phyloP scores from a whole-genome alignment of 2,113 vertebrate genomes.

The Apistogramma diplotaenia region DNA sequence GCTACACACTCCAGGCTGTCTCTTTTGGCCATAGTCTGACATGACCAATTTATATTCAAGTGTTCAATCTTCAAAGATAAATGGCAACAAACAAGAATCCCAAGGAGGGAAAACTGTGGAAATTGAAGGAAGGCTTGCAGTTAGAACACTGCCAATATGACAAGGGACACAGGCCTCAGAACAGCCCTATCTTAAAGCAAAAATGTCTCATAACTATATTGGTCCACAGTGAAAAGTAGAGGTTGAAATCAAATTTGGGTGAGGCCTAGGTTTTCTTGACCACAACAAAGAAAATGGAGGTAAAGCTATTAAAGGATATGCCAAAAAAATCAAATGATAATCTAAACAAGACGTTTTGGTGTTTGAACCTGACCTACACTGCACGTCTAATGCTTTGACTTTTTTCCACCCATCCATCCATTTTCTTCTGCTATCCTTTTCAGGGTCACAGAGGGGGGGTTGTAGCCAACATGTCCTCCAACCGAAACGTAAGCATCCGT shows the following conservation, averaged over 20 bases:
- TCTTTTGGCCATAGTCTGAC: neutral
- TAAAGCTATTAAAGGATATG: neutral
- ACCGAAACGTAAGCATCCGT: too few species aligned
- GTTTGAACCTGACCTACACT: too few species aligned
- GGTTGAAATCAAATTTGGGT: too few species aligned
- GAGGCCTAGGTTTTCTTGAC: neutral
- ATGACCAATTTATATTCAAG: conserved; percentile 13
- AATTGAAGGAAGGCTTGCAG: neutral
- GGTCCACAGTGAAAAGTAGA: neutral
- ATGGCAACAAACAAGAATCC: conserved; percentile 5
- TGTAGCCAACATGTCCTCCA: too few species aligned
- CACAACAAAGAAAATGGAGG: neutral
- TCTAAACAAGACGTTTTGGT: too few species aligned
- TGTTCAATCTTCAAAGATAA: conserved; percentile 32
- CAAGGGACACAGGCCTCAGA: neutral
- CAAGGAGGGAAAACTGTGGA: neutral
- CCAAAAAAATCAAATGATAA: neutral
- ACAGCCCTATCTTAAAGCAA: neutral
- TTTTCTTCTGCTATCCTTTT: too few species aligned
- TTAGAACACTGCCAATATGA: neutral
- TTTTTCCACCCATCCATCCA: neutral
- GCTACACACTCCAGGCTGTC: neutral
- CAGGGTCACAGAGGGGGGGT: too few species aligned
- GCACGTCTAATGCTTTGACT: conserved; percentile 2
- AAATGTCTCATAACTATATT: neutral